A percentile compares a stretch with the other conserved stretches of the same genome.
These are phyloP conservation scores for Serinus canaria DNA, from an alignment of 2,113 vertebrate species.

Conservation along the genomic window DNA sequence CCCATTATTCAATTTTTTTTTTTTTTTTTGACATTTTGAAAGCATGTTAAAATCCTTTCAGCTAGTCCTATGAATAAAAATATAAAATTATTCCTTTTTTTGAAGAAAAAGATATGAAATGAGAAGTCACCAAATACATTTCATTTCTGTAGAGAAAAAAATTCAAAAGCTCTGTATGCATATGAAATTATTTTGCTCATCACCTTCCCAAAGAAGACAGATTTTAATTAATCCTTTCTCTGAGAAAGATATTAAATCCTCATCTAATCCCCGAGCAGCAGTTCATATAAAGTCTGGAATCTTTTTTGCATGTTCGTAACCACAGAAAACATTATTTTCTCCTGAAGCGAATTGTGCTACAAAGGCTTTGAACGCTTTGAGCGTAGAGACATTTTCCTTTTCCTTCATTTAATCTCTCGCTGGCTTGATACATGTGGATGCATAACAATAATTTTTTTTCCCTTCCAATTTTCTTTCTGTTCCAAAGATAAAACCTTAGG, in stretches of 20 bases:
- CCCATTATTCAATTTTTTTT: neutral
- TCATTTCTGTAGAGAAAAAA: slow-evolving; percentile 10
- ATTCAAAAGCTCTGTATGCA: neutral
- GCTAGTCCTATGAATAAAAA: neutral
- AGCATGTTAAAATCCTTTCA: neutral
- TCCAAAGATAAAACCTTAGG: neutral
- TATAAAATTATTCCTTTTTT: neutral
- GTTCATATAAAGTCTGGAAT: neutral
- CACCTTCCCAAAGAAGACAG: neutral
- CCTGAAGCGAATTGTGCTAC: neutral
- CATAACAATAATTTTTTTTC: neutral
- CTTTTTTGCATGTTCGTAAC: neutral
- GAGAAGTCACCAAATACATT: neutral
- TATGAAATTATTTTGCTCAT: slow-evolving; percentile 2
- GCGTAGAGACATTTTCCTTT: neutral
- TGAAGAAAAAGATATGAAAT: neutral
- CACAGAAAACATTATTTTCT: slow-evolving; percentile 18
- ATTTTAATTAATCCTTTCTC: slow-evolving; percentile 41
- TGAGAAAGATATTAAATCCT: slow-evolving; percentile 25
- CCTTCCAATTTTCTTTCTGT: neutral
- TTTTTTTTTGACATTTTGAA: neutral
- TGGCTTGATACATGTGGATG: neutral
- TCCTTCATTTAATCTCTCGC: neutral
- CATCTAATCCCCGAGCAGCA: slow-evolving; percentile 29
- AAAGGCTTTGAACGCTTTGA: neutral